A percentile compares a stretch with the other conserved stretches of the same genome.
phyloP scores from a whole-genome alignment of 2,888 invertebrate species.

The Diaphora mendica region DNA sequence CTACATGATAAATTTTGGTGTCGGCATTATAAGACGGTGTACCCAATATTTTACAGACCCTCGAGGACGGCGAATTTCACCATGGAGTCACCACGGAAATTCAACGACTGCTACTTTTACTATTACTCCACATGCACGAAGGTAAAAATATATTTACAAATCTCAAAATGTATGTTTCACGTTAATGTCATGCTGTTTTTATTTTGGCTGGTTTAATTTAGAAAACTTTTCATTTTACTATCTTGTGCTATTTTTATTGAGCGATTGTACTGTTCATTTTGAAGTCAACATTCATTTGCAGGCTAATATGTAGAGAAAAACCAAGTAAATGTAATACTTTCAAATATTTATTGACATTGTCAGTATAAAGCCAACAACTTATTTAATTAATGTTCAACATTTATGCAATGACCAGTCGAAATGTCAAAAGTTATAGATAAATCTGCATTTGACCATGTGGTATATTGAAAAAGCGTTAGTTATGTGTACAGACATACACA shows the following conservation, averaged over 20 bases:
- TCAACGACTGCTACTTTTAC: constrained; percentile 95
- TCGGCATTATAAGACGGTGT: constrained; percentile 58
- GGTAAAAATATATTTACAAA: constrained; percentile 82
- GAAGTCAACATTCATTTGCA: neutral
- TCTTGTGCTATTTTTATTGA: neutral
- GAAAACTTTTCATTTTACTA: neutral
- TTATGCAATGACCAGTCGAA: neutral
- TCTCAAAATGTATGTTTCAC: constrained; percentile 24
- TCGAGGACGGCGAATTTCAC: constrained; percentile 73
- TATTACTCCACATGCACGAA: constrained; percentile 95
- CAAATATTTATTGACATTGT: constrained; percentile 2
- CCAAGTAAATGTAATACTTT: neutral
- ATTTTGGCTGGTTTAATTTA: constrained; percentile 39
- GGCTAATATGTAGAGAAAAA: neutral
- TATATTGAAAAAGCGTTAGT: neutral
- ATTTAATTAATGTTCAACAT: neutral
- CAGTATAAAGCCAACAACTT: neutral
- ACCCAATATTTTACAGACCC: constrained; percentile 72
- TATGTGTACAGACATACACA: neutral
- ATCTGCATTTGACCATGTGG: constrained; percentile 7
- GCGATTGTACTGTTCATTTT: neutral
- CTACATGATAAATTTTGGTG: constrained; percentile 51
- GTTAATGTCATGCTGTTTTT: constrained; percentile 41
- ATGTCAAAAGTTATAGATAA: neutral
- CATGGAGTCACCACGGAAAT: constrained; percentile 91